Evolutionary conservation across 2,888 invertebrate genomes (phyloP).

Genomic region (Pandemis heparana): DNA sequence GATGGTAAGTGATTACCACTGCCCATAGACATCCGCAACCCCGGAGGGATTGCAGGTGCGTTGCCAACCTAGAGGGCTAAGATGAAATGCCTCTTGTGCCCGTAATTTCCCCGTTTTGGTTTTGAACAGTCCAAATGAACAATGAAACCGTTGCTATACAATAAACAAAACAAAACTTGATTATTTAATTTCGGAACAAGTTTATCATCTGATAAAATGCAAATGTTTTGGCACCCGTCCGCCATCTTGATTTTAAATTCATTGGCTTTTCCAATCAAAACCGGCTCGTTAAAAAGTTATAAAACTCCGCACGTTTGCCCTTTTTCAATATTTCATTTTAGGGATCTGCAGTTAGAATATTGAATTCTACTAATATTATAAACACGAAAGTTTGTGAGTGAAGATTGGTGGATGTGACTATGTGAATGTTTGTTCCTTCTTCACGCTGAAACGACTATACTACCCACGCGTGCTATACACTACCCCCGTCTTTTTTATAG

Average conservation of each 20-base stretch:
- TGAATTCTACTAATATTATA: not conserved
- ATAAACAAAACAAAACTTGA: not conserved
- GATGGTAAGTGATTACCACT: too few relatives aligned
- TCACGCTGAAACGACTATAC: not conserved
- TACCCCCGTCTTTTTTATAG: too few relatives aligned
- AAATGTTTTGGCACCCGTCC: conserved; percentile 6
- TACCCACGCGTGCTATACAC: too few relatives aligned
- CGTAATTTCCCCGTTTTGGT: too few relatives aligned
- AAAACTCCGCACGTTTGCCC: conserved; percentile 24
- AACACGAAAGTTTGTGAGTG: not conserved
- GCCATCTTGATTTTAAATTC: conserved; percentile 33
- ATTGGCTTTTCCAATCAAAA: conserved; percentile 39
- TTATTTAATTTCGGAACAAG: conserved; percentile 10
- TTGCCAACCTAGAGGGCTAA: too few relatives aligned
- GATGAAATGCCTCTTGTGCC: too few relatives aligned
- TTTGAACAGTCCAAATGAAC: too few relatives aligned
- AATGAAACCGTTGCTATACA: not conserved
- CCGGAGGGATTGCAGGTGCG: too few relatives aligned
- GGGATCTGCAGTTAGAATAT: not conserved
- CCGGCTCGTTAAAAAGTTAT: conserved; percentile 36
- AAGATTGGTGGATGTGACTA: too few relatives aligned
- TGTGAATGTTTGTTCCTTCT: too few relatives aligned
- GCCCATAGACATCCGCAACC: too few relatives aligned
- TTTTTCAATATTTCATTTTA: conserved; percentile 30
- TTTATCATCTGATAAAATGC: conserved; percentile 17